These are phyloP conservation scores for Leucopsar rothschildi DNA, from an alignment of 2,113 vertebrate genomes.

Conservation along the genomic window DNA sequence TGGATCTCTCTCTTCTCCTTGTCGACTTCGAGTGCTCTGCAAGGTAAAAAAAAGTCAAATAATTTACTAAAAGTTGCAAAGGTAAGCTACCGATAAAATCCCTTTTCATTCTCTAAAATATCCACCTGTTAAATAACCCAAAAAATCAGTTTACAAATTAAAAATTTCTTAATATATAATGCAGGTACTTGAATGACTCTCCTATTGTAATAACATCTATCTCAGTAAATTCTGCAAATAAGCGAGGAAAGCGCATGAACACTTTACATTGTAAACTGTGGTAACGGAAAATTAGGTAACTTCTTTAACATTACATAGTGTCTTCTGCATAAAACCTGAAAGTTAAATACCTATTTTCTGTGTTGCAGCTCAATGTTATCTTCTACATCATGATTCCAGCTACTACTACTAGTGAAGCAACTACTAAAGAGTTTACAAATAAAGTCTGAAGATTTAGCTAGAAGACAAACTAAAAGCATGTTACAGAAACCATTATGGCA, in stretches of 20 bases:
- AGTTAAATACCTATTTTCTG: background rate
- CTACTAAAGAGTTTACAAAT: background rate
- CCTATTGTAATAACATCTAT: background rate
- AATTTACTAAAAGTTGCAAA: background rate
- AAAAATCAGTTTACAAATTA: background rate
- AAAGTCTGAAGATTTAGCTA: background rate
- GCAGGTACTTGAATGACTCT: background rate
- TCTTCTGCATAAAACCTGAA: background rate
- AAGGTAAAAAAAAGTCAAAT: constrained; percentile 38
- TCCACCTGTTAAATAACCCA: background rate
- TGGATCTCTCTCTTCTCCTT: constrained; percentile 95
- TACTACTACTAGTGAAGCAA: background rate
- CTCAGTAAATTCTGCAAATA: background rate
- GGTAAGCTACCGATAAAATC: background rate
- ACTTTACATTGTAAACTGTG: background rate
- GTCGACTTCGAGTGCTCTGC: constrained; percentile 95
- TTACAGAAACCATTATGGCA: background rate
- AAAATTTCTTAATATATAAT: background rate
- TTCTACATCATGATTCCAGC: background rate
- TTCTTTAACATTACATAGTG: background rate
- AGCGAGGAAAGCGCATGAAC: background rate
- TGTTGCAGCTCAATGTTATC: background rate
- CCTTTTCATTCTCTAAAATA: background rate
- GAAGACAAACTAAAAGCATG: background rate
- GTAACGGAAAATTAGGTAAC: background rate